Percentiles rank a stretch among this genome's conserved stretches.
These are phyloP conservation scores for Drosophila tristis DNA, from an alignment of 1,140 invertebrate genomes.

Conservation along the genomic window DNA sequence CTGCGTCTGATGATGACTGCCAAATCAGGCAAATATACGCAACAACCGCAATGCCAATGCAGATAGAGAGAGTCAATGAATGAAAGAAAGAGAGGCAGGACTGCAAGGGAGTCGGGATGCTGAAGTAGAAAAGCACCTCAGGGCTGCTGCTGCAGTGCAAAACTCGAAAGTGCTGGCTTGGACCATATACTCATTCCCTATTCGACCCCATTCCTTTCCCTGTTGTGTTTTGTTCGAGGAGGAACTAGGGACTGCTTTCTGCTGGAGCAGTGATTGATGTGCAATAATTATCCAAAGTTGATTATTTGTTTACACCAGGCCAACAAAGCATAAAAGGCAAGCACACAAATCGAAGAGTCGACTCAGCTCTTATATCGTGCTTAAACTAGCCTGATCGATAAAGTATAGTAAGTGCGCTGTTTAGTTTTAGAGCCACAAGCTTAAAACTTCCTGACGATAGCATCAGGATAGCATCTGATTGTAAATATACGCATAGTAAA, in stretches of 20 bases:
- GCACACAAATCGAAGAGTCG: slow-evolving; percentile 65
- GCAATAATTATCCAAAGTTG: slow-evolving; percentile 84
- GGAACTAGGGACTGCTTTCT: slow-evolving; percentile 22
- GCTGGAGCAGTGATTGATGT: slow-evolving; percentile 68
- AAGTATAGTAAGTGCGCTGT: slow-evolving; percentile 78
- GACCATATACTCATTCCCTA: slow-evolving; percentile 35
- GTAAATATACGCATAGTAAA: slow-evolving; percentile 30
- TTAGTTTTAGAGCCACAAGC: slow-evolving; percentile 79
- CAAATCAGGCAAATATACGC: slow-evolving; percentile 80
- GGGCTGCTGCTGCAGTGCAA: slow-evolving; percentile 63
- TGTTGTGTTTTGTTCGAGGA: slow-evolving; percentile 47
- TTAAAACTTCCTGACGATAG: slow-evolving; percentile 48
- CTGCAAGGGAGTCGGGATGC: not conserved
- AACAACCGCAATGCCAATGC: slow-evolving; percentile 75
- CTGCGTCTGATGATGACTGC: slow-evolving; percentile 62
- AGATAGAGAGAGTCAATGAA: slow-evolving; percentile 8
- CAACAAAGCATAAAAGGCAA: slow-evolving; percentile 77
- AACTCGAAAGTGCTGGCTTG: slow-evolving; percentile 53
- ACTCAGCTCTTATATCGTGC: not conserved
- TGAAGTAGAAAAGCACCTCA: slow-evolving; percentile 61
- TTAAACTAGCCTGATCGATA: slow-evolving; percentile 59
- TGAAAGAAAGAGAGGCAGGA: slow-evolving; percentile 3
- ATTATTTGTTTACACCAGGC: slow-evolving; percentile 80
- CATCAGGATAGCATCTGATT: no score
- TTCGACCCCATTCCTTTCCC: slow-evolving; percentile 6